A percentile compares a stretch with the other conserved stretches of the same genome.
These are phyloP conservation scores for Helicoverpa armigera DNA, from an alignment of 1,140 invertebrate species.

Conservation along the genomic window DNA sequence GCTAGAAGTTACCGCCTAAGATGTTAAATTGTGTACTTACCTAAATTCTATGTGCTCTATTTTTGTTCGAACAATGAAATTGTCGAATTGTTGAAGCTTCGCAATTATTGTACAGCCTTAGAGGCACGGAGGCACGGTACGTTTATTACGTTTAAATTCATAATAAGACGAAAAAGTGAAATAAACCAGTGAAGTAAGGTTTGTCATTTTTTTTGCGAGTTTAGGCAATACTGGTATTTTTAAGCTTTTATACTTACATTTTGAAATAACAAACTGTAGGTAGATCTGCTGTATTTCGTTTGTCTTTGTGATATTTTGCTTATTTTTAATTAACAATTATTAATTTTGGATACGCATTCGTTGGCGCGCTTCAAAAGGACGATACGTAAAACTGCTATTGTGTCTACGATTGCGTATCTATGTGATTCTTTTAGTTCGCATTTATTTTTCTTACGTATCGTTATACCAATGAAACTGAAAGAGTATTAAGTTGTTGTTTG, in stretches of 20 bases:
- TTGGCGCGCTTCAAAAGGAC: neutral
- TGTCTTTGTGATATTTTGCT: conserved; percentile 35
- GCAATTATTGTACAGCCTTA: conserved; percentile 25
- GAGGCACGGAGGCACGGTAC: conserved; percentile 36
- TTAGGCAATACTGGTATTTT: conserved; percentile 34
- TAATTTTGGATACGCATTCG: neutral
- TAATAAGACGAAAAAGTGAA: conserved; percentile 10
- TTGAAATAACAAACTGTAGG: conserved; percentile 19
- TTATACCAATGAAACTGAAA: conserved; percentile 65
- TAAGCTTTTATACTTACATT: conserved; percentile 10
- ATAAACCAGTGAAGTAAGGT: neutral
- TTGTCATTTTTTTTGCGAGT: conserved; percentile 23
- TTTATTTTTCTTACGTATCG: conserved; percentile 44
- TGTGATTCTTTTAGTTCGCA: conserved; percentile 26
- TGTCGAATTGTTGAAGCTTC: conserved; percentile 41
- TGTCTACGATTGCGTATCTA: conserved; percentile 21
- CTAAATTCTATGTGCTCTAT: conserved; percentile 12
- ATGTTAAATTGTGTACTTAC: conserved; percentile 31
- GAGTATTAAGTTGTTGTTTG: conserved; percentile 57
- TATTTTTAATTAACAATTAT: conserved; percentile 7
- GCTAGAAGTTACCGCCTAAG: conserved; percentile 37
- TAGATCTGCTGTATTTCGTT: conserved; percentile 11
- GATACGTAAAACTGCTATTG: neutral
- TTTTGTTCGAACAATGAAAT: conserved; percentile 44
- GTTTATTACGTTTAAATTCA: conserved; percentile 13